Conservation (phyloP, 1,140 invertebrate species). For the Conus betulinus region DNA sequence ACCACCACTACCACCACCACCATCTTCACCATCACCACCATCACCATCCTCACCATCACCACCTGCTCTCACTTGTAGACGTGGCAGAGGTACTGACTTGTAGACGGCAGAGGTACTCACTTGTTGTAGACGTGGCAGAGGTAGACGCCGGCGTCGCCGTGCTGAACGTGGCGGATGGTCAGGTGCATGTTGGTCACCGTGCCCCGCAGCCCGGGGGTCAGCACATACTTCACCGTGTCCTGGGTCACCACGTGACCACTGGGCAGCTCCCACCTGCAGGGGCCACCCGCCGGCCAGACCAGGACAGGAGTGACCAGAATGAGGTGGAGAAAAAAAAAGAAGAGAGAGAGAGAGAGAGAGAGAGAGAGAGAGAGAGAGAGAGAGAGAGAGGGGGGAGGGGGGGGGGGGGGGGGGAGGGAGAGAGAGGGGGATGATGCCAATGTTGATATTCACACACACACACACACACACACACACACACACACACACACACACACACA, state of each 20-base stretch:
- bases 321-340: not conserved
- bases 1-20: too few species aligned
- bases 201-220: not conserved
- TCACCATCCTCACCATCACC: too few species aligned
- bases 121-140: conserved; percentile 26
- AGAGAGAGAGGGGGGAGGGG: too few species aligned
- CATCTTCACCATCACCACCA: too few species aligned
- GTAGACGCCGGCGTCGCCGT: conserved; percentile 35
- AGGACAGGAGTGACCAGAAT: not conserved
- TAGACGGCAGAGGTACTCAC: too few species aligned
- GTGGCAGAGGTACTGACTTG: conserved; percentile 38
- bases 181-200: conserved; percentile 28
- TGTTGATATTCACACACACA: too few species aligned
- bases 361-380: not conserved
- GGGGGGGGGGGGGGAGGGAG: too few species aligned
- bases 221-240: conserved; percentile 22
- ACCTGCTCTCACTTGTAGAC: not conserved
- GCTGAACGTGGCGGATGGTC: conserved; percentile 19
- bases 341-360: not conserved
- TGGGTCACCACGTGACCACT: not conserved
- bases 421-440: too few species aligned
- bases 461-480: too few species aligned
- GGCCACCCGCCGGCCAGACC: too few species aligned
- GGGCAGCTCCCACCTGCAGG: conserved; percentile 28
- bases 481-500: too few species aligned